Evolutionary conservation across 2,113 vertebrate species (phyloP).

Genomic region (Microcebus ravelobensis): DNA sequence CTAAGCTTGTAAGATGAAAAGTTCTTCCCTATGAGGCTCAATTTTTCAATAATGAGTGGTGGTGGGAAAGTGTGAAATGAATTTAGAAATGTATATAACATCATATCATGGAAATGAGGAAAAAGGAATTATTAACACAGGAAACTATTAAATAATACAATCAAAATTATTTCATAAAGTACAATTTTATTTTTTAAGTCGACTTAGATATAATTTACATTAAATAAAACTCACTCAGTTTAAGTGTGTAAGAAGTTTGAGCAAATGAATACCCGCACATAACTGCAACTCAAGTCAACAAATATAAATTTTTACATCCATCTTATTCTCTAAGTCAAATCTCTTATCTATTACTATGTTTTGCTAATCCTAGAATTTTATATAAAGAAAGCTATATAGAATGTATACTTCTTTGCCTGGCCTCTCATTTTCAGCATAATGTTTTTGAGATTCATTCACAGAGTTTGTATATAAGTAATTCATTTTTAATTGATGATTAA

Average conservation of each 20-base stretch:
- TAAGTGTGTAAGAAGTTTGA: background rate
- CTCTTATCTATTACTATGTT: background rate
- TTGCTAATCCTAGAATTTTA: background rate
- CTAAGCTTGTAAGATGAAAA: background rate
- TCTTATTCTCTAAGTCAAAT: background rate
- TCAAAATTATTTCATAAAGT: background rate
- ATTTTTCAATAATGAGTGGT: background rate
- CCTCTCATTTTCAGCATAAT: background rate
- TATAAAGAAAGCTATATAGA: background rate
- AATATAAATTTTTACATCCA: background rate
- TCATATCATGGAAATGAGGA: background rate
- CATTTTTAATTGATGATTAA: background rate
- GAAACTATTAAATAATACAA: background rate
- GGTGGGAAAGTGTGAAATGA: background rate
- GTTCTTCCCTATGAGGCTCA: background rate
- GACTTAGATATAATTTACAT: background rate
- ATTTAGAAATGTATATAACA: background rate
- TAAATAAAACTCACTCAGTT: background rate
- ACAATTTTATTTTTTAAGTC: background rate
- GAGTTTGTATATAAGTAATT: background rate
- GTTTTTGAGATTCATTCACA: background rate
- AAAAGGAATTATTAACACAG: background rate
- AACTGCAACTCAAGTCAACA: background rate
- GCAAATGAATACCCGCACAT: background rate
- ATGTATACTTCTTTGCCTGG: background rate